Percentiles rank a stretch among this genome's conserved stretches.
Evolutionary conservation across 2,888 invertebrate species (phyloP).

Genomic region (Lysandra bellargus): DNA sequence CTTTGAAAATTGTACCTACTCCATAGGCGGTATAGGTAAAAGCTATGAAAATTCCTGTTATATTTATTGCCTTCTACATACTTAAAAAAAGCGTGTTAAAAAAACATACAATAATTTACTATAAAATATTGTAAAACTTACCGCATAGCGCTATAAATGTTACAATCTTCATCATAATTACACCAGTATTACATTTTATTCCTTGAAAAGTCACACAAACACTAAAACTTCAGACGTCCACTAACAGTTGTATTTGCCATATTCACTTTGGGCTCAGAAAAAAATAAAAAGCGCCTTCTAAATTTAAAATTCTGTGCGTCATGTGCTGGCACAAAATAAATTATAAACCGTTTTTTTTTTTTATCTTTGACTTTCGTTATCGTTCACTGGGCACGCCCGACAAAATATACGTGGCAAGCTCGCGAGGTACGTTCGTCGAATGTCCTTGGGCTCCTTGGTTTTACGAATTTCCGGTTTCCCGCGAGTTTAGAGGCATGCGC

Average conservation of each 20-base stretch:
- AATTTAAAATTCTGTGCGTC: not conserved
- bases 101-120: not conserved
- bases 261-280: not conserved
- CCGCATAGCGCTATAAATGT: constrained; percentile 66
- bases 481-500: constrained; percentile 74
- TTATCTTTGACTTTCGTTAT: constrained; percentile 36
- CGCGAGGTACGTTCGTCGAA: constrained; percentile 55
- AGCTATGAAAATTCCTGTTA: too few species aligned
- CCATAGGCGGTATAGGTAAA: too few species aligned
- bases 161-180: constrained; percentile 63
- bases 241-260: constrained; percentile 43
- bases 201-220: constrained; percentile 14
- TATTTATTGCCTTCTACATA: too few species aligned
- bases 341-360: not conserved
- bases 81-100: too few species aligned
- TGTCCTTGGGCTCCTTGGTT: constrained; percentile 59
- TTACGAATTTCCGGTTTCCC: constrained; percentile 52
- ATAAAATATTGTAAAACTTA: constrained; percentile 50
- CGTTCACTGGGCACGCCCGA: constrained; percentile 58
- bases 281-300: not conserved
- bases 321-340: not conserved
- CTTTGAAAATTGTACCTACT: too few species aligned
- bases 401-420: constrained; percentile 53
- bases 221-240: constrained; percentile 45
- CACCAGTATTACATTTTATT: not conserved